Conservation (phyloP, 35 echinoderm and acorn worm genomes). For the Strongylocentrotus purpuratus region DNA sequence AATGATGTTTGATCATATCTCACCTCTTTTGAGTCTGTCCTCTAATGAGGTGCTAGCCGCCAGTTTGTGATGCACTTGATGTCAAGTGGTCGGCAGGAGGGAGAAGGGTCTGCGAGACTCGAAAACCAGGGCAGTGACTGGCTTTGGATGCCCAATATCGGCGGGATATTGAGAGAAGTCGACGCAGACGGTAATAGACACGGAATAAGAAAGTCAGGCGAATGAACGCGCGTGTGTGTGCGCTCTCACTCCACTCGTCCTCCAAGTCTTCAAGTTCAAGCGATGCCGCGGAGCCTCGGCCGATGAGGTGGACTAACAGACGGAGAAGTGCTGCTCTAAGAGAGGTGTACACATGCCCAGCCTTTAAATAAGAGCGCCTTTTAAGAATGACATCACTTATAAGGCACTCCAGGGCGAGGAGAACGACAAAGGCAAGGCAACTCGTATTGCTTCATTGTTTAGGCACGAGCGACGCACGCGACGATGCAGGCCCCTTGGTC, state of each 20-base stretch:
- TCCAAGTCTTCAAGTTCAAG: slow-evolving; percentile 41
- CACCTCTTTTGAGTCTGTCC: slow-evolving; percentile 8
- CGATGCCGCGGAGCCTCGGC: slow-evolving; percentile 14
- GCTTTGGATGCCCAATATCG: neutral
- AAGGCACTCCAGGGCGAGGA: slow-evolving; percentile 7
- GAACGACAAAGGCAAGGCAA: slow-evolving; percentile 42
- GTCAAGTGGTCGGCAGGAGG: slow-evolving; percentile 13
- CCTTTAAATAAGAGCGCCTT: slow-evolving; percentile 35
- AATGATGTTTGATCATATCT: slow-evolving; percentile 48
- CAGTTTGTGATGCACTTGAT: slow-evolving; percentile 28
- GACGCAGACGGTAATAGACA: slow-evolving; percentile 1
- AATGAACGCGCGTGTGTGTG: slow-evolving; percentile 18
- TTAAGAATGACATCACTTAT: slow-evolving; percentile 54
- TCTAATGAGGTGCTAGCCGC: slow-evolving; percentile 29
- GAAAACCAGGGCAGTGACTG: slow-evolving; percentile 24
- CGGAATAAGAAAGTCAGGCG: neutral
- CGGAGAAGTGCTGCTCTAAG: slow-evolving; percentile 36
- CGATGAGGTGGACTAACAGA: slow-evolving; percentile 42
- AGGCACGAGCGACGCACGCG: slow-evolving; percentile 44
- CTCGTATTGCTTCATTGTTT: slow-evolving; percentile 34
- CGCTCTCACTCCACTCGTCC: neutral
- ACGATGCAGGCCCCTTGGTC: slow-evolving; percentile 21
- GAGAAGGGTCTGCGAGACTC: neutral
- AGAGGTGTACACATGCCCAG: slow-evolving; percentile 36
- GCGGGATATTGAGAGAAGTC: neutral